phyloP scores from a whole-genome alignment of 2,113 vertebrate species.

The Elaphurus davidianus region DNA sequence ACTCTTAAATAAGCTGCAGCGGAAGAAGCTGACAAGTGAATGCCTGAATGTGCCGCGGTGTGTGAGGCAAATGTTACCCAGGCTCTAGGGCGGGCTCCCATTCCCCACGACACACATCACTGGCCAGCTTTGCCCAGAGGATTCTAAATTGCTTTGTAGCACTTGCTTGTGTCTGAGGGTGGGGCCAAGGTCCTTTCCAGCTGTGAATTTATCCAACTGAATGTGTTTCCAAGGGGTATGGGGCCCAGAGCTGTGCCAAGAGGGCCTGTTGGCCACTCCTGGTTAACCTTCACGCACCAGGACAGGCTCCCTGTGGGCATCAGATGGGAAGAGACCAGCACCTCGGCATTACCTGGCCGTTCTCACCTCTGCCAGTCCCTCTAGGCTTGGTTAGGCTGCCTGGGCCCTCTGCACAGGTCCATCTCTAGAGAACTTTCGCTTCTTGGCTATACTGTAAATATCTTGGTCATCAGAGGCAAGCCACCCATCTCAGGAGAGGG shows the following conservation, averaged over 20 bases:
- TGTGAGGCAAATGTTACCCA: background rate
- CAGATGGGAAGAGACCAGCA: conserved; percentile 45
- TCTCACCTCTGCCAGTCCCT: conserved; percentile 11
- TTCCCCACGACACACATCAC: accelerated
- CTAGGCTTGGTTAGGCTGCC: background rate
- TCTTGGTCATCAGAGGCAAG: conserved; percentile 64
- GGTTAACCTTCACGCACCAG: background rate
- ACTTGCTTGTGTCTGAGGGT: background rate
- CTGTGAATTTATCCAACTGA: background rate
- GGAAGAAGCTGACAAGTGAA: conserved; percentile 36
- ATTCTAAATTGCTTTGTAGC: background rate
- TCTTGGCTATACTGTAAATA: conserved; percentile 34
- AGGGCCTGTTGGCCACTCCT: background rate
- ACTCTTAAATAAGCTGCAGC: conserved; percentile 36
- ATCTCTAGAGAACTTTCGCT: background rate
- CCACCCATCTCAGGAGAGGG: background rate
- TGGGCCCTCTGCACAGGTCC: background rate
- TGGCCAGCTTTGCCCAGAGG: background rate
- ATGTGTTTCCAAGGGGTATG: background rate
- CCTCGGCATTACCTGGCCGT: background rate
- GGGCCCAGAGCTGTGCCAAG: conserved; percentile 27
- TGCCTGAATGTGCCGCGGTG: conserved; percentile 9
- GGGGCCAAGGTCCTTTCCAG: background rate
- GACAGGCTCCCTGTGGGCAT: conserved; percentile 40
- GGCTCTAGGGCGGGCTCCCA: conserved; percentile 43